phyloP scores from a whole-genome alignment of 2,797 vertebrate species.

The Tragelaphus oryx region DNA sequence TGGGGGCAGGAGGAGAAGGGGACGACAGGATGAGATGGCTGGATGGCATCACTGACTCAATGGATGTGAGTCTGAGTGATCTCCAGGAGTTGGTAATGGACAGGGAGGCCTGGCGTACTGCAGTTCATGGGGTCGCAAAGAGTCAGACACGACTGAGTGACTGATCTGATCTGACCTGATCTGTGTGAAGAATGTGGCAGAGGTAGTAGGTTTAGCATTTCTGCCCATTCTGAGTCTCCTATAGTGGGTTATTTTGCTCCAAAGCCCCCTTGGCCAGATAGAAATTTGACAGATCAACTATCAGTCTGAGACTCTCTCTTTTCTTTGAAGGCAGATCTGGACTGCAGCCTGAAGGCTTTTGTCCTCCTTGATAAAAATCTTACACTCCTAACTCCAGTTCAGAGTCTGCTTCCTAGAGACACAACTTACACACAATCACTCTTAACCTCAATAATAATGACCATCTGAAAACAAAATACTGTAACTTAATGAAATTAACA shows the following conservation, averaged over 20 bases:
- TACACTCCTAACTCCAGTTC: neutral
- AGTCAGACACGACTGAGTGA: too few species aligned
- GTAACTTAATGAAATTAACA: neutral
- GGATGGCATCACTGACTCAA: too few species aligned
- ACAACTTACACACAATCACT: neutral
- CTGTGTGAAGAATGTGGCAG: accelerated
- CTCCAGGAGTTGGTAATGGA: too few species aligned
- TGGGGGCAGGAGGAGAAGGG: too few species aligned
- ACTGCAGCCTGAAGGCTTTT: neutral
- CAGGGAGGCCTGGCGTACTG: too few species aligned
- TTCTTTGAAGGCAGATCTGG: neutral
- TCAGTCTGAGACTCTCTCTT: neutral
- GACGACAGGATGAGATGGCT: too few species aligned
- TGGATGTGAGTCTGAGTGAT: too few species aligned
- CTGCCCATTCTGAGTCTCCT: neutral
- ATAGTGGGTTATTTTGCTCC: neutral
- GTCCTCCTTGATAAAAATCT: neutral
- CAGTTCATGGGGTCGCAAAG: too few species aligned
- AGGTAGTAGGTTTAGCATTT: neutral
- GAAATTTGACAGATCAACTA: neutral
- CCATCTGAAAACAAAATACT: neutral
- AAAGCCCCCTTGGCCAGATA: neutral
- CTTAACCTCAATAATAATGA: neutral
- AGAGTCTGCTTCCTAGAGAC: neutral
- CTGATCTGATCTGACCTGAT: too few species aligned